Conservation (phyloP, 2,888 invertebrate species). For the Pyrgus malvae region DNA sequence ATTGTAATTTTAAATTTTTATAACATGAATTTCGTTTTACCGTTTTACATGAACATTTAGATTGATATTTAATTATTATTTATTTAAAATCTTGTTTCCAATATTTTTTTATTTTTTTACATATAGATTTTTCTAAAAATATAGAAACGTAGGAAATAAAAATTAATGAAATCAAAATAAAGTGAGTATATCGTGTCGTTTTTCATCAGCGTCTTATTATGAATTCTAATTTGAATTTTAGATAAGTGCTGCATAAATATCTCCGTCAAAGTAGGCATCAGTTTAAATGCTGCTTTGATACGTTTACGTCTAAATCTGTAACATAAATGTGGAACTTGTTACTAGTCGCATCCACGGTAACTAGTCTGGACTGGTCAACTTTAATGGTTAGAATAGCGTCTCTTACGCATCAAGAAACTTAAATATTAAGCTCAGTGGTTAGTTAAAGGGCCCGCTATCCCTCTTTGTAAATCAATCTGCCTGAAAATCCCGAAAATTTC, state of each 20-base stretch:
- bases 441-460: no score
- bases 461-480: no score
- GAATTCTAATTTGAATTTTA: constrained; percentile 23
- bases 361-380: background rate
- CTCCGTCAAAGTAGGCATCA: constrained; percentile 1
- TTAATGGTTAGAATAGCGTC: background rate
- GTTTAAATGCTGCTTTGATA: constrained; percentile 15
- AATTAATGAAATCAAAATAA: constrained; percentile 16
- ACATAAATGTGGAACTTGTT: constrained; percentile 10
- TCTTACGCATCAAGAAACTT: no score
- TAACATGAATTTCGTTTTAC: background rate
- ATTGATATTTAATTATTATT: no score
- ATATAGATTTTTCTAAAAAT: background rate
- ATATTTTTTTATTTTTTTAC: background rate
- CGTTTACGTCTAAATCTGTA: constrained; percentile 7
- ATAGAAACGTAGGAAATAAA: background rate
- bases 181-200: constrained; percentile 3
- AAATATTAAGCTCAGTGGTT: no score
- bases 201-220: constrained; percentile 20
- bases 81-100: background rate
- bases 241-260: constrained; percentile 21
- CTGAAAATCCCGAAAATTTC: no score
- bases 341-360: background rate
- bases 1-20: constrained; percentile 37
- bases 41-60: background rate